These are phyloP conservation scores for Drosophila putrida DNA, from an alignment of 2,888 invertebrate genomes.

Conservation along the genomic window DNA sequence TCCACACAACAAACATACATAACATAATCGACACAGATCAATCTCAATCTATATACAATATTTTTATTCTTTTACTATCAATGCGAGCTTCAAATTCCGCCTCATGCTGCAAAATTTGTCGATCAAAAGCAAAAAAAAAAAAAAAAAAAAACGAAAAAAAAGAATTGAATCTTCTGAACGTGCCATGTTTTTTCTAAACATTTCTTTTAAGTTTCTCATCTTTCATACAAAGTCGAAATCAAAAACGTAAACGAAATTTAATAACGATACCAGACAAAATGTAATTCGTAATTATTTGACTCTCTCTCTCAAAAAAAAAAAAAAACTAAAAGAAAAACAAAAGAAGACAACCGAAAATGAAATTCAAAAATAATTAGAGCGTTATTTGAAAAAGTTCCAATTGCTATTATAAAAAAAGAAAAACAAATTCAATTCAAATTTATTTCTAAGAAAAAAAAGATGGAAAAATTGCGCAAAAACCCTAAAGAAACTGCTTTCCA, in stretches of 20 bases:
- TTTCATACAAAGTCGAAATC: slow-evolving; percentile 33
- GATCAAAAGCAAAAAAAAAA: slow-evolving; percentile 16
- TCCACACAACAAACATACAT: slow-evolving; percentile 45
- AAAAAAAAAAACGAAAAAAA: slow-evolving; percentile 14
- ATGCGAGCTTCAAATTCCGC: slow-evolving; percentile 49
- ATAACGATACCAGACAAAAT: slow-evolving; percentile 8
- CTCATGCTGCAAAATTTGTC: slow-evolving; percentile 48
- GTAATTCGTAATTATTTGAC: slow-evolving; percentile 49
- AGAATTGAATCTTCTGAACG: slow-evolving; percentile 48
- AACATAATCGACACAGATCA: slow-evolving; percentile 32
- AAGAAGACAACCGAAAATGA: slow-evolving; percentile 11
- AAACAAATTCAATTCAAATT: slow-evolving; percentile 23
- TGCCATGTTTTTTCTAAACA: slow-evolving; percentile 67
- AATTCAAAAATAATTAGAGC: slow-evolving; percentile 55
- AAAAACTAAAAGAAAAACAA: slow-evolving; percentile 31
- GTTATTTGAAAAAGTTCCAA: slow-evolving; percentile 74
- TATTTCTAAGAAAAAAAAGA: slow-evolving; percentile 16
- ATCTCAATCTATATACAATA: slow-evolving; percentile 41
- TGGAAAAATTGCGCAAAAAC: slow-evolving; percentile 20
- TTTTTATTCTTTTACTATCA: slow-evolving; percentile 38
- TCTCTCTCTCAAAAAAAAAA: slow-evolving; percentile 56
- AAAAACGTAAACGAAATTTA: slow-evolving; percentile 15
- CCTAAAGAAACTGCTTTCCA: slow-evolving; percentile 27
- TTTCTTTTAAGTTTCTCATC: slow-evolving; percentile 46
- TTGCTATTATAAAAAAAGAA: slow-evolving; percentile 22